phyloP scores from a whole-genome alignment of 2,797 vertebrate species.

The Oreochromis mossambicus region DNA sequence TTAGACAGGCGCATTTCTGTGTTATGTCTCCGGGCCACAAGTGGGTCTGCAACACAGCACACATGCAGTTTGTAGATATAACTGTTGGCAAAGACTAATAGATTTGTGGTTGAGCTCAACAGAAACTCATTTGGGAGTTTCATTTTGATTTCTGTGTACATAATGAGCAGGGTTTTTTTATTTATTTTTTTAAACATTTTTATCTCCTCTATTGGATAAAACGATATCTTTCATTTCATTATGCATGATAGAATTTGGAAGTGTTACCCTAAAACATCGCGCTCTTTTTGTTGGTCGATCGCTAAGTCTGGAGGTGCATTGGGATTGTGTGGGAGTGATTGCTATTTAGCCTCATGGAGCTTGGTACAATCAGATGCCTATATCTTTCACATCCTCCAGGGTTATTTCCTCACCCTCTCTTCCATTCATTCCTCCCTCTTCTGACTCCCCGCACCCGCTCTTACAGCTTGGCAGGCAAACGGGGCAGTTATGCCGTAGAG shows the following conservation, averaged over 20 bases:
- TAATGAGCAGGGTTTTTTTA: not conserved
- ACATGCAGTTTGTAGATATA: conserved; percentile 25
- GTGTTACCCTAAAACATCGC: conserved; percentile 26
- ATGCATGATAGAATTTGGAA: conserved; percentile 44
- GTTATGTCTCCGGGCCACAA: conserved; percentile 64
- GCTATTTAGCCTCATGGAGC: conserved; percentile 81
- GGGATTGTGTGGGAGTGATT: conserved; percentile 80
- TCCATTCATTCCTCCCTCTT: conserved; percentile 32
- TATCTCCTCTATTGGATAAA: conserved; percentile 43
- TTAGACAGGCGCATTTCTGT: conserved; percentile 74
- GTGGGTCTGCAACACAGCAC: conserved; percentile 27
- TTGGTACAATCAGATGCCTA: conserved; percentile 74
- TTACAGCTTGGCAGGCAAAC: conserved; percentile 83
- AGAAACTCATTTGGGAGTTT: not conserved
- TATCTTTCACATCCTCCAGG: conserved; percentile 78
- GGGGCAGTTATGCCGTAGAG: conserved; percentile 77
- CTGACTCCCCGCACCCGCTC: conserved; percentile 53
- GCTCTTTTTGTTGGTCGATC: conserved; percentile 35
- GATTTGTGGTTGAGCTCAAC: conserved; percentile 4
- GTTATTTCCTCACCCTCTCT: conserved; percentile 64
- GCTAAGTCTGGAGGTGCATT: conserved; percentile 64
- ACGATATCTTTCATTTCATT: conserved; percentile 43
- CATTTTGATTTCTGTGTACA: conserved; percentile 3
- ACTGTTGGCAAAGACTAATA: conserved; percentile 36
- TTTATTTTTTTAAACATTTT: not conserved